phyloP scores from a whole-genome alignment of 2,888 invertebrate species.

The Chrysolina oricalcia region DNA sequence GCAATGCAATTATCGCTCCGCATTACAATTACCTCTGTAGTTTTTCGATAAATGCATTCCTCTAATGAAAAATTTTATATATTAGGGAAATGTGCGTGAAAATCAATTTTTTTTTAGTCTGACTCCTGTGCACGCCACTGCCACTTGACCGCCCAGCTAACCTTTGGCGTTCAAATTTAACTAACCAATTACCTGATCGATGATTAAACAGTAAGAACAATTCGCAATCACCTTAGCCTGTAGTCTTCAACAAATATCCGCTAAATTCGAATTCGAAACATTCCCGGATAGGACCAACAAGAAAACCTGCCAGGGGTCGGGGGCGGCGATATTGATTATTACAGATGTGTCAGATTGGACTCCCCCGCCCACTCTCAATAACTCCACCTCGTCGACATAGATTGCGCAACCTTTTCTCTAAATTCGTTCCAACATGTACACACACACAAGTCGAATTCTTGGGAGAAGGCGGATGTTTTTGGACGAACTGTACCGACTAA shows the following conservation, averaged over 20 bases:
- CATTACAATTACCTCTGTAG: no score
- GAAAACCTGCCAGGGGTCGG: slow-evolving; percentile 43
- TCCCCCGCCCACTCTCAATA: background rate
- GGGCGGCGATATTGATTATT: slow-evolving; percentile 69
- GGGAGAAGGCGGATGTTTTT: slow-evolving; percentile 33
- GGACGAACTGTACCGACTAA: slow-evolving; percentile 34
- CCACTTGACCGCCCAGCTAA: no score
- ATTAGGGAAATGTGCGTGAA: no score
- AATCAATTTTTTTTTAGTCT: no score
- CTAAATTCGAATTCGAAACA: background rate
- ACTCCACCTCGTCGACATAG: slow-evolving; percentile 31
- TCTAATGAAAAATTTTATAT: no score
- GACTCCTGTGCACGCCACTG: no score
- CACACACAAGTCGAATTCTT: slow-evolving; percentile 37
- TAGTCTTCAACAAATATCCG: background rate
- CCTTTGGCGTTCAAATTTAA: no score
- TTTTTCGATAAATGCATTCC: no score
- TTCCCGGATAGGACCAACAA: background rate
- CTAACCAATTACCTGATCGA: no score
- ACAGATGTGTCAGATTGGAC: slow-evolving; percentile 60
- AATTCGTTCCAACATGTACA: slow-evolving; percentile 49
- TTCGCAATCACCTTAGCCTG: no score
- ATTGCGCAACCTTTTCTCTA: slow-evolving; percentile 55
- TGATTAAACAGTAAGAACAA: no score
- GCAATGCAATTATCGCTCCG: no score